These are phyloP conservation scores for Pica pica DNA, from an alignment of 2,113 vertebrate genomes.

Conservation along the genomic window DNA sequence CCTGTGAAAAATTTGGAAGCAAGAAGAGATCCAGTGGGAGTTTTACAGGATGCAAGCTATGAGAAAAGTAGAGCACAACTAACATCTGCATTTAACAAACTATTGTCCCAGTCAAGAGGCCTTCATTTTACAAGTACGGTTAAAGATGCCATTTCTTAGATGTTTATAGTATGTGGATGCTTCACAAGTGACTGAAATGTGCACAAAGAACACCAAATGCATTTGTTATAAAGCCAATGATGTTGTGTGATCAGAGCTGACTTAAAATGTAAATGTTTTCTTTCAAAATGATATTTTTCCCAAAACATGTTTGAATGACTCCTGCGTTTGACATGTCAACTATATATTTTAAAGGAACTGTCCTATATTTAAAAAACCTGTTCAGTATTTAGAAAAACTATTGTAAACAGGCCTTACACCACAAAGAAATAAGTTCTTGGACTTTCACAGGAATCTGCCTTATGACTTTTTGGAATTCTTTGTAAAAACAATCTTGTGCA, in stretches of 20 bases:
- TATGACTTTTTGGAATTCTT: background rate
- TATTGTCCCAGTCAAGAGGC: background rate
- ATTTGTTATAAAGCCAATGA: background rate
- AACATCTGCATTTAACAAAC: background rate
- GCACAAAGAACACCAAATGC: background rate
- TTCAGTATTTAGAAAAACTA: background rate
- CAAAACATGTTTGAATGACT: background rate
- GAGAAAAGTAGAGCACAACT: background rate
- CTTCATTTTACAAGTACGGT: background rate
- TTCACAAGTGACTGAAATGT: background rate
- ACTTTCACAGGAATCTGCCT: background rate
- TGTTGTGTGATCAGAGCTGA: background rate
- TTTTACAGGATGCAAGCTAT: background rate
- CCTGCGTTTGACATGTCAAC: background rate
- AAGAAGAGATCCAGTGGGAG: background rate
- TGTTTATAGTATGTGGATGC: background rate
- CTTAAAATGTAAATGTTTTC: background rate
- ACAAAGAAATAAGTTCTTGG: background rate
- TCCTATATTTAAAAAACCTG: background rate
- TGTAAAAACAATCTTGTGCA: background rate
- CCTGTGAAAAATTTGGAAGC: background rate
- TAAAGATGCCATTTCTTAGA: background rate
- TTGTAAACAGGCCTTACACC: background rate
- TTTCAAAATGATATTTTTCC: background rate
- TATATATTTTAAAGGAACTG: background rate